These are phyloP conservation scores for Tenthredo distinguenda DNA, from an alignment of 2,888 invertebrate species.

Conservation along the genomic window DNA sequence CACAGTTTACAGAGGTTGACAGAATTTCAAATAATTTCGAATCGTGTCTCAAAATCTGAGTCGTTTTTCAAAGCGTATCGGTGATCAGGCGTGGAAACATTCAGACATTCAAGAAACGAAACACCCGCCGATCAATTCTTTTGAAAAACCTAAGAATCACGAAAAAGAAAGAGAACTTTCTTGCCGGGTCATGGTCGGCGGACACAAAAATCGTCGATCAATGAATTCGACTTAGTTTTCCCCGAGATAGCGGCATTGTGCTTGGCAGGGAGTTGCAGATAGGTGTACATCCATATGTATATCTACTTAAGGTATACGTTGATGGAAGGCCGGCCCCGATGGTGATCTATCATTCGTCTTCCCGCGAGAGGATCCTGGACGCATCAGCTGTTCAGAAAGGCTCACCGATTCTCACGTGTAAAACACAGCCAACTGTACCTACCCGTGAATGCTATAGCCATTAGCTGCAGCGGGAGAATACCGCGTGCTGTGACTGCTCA, in stretches of 20 bases:
- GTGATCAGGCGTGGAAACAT: neutral
- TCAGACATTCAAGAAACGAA: neutral
- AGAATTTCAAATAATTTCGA: no score
- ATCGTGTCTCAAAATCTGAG: no score
- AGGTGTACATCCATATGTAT: slow-evolving; percentile 31
- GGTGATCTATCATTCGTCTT: slow-evolving; percentile 50
- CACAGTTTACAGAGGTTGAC: no score
- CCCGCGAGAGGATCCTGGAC: slow-evolving; percentile 17
- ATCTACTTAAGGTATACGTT: slow-evolving; percentile 46
- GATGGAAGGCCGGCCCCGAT: slow-evolving; percentile 47
- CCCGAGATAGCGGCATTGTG: slow-evolving; percentile 25
- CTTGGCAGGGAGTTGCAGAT: slow-evolving; percentile 4
- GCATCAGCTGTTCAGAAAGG: slow-evolving; percentile 45
- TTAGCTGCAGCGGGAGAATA: slow-evolving; percentile 5
- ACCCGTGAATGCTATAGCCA: slow-evolving; percentile 54
- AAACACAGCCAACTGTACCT: neutral
- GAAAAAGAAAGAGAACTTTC: neutral
- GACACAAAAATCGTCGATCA: slow-evolving; percentile 27
- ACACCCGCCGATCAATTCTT: neutral
- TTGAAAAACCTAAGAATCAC: neutral
- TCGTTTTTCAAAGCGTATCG: neutral
- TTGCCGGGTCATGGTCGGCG: neutral
- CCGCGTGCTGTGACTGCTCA: slow-evolving; percentile 16
- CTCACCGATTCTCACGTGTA: slow-evolving; percentile 12
- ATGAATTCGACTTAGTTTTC: slow-evolving; percentile 32